A percentile compares a stretch with the other conserved stretches of the same genome.
Conservation (phyloP, 2,888 invertebrate genomes). For the Yponomeuta plumbellus region DNA sequence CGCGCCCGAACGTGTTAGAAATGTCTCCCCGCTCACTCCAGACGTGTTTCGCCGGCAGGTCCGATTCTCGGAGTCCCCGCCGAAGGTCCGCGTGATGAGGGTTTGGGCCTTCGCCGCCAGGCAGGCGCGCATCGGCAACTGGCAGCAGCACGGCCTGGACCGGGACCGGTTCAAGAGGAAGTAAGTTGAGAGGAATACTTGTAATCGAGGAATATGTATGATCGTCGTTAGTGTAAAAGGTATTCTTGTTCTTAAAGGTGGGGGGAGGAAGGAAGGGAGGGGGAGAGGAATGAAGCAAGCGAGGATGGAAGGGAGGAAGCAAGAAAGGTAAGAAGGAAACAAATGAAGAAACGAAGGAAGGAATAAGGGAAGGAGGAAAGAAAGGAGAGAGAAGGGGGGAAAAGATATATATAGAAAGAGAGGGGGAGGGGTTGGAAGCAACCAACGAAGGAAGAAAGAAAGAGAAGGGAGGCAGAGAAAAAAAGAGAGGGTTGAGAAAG, state of each 20-base stretch:
- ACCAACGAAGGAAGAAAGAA: not conserved
- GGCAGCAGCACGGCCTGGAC: conserved; percentile 77
- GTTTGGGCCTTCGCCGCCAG: conserved; percentile 79
- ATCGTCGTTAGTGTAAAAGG: no score
- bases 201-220: not conserved
- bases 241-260: not conserved
- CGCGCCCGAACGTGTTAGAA: no score
- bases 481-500: not conserved
- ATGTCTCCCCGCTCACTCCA: not conserved
- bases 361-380: not conserved
- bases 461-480: not conserved
- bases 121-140: conserved; percentile 76
- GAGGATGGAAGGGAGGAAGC: not conserved
- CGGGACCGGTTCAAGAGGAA: conserved; percentile 65
- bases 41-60: conserved; percentile 57
- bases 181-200: conserved; percentile 28
- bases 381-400: not conserved
- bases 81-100: conserved; percentile 75
- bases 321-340: not conserved
- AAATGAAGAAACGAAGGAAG: not conserved
- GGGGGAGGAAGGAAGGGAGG: not conserved
- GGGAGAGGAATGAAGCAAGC: not conserved
- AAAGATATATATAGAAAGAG: not conserved
- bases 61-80: conserved; percentile 69
- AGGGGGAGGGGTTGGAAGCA: not conserved